Evolutionary conservation across 2,888 invertebrate genomes (phyloP).

Genomic region (Agrochola circellaris): DNA sequence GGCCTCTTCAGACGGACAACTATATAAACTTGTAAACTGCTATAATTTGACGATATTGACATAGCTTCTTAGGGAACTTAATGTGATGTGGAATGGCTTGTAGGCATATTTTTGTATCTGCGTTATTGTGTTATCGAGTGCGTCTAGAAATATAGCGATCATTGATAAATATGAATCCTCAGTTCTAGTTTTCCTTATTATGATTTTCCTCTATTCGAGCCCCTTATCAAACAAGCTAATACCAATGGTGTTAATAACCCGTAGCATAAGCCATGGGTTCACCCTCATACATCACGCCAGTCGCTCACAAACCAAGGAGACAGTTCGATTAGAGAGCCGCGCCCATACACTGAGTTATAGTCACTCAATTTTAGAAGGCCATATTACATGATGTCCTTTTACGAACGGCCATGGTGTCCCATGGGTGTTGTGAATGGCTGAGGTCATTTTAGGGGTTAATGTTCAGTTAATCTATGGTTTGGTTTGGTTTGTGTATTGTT

Average conservation of each 20-base stretch:
- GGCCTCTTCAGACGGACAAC: conserved; percentile 22
- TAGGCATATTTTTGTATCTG: background rate
- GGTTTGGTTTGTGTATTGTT: background rate
- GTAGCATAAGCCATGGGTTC: background rate
- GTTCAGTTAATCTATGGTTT: background rate
- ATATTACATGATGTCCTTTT: conserved; percentile 12
- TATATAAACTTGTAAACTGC: conserved; percentile 22
- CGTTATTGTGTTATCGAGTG: background rate
- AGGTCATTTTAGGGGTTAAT: background rate
- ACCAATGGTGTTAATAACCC: background rate
- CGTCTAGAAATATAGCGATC: background rate
- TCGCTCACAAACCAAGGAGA: conserved; percentile 12
- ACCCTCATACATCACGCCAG: conserved; percentile 29
- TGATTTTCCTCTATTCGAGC: background rate
- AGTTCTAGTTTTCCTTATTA: background rate
- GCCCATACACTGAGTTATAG: conserved; percentile 35
- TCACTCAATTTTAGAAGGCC: conserved; percentile 12
- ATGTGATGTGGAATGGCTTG: background rate
- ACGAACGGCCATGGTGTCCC: conserved; percentile 12
- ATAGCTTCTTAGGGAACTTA: conserved; percentile 26
- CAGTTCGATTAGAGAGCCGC: conserved; percentile 28
- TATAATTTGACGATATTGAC: conserved; percentile 21
- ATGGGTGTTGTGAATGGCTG: conserved; percentile 4
- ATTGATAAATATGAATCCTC: background rate
- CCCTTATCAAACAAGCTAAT: background rate